Percentiles rank a stretch among this genome's conserved stretches.
Evolutionary conservation across 1,140 invertebrate species (phyloP).

Genomic region (Steinernema feltiae): DNA sequence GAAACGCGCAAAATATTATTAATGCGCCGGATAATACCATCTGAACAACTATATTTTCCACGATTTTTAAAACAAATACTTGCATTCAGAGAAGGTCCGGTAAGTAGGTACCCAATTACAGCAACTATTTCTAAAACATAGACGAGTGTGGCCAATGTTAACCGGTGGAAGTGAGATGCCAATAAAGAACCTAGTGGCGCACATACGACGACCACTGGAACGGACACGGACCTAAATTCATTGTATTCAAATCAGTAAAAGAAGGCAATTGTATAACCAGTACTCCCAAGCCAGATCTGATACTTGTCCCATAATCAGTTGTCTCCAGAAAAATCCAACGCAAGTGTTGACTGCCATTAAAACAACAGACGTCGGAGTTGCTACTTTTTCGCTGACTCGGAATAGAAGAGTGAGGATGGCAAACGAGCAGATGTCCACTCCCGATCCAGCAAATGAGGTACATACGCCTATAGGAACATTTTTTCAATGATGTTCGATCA

Average conservation of each 20-base stretch:
- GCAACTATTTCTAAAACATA: constrained; percentile 42
- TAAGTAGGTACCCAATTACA: constrained; percentile 41
- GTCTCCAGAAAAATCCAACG: neutral
- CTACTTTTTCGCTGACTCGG: constrained; percentile 48
- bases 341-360: constrained; percentile 44
- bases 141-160: constrained; percentile 36
- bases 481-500: no score
- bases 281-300: constrained; percentile 17
- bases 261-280: neutral
- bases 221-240: constrained; percentile 10
- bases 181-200: constrained; percentile 40
- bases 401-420: constrained; percentile 52
- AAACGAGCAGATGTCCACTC: constrained; percentile 53
- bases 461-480: constrained; percentile 38
- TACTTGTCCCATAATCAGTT: neutral
- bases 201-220: constrained; percentile 41
- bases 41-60: neutral
- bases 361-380: constrained; percentile 55
- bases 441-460: constrained; percentile 50
- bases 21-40: constrained; percentile 17
- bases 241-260: neutral
- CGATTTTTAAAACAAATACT: neutral
- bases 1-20: constrained; percentile 30
- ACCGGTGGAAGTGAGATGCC: constrained; percentile 43
- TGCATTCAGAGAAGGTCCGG: constrained; percentile 23